Evolutionary conservation across 2,113 vertebrate species (phyloP), one percentile per base, ranked within the genome.

Genomic region (Scortum barcoo): DNA sequence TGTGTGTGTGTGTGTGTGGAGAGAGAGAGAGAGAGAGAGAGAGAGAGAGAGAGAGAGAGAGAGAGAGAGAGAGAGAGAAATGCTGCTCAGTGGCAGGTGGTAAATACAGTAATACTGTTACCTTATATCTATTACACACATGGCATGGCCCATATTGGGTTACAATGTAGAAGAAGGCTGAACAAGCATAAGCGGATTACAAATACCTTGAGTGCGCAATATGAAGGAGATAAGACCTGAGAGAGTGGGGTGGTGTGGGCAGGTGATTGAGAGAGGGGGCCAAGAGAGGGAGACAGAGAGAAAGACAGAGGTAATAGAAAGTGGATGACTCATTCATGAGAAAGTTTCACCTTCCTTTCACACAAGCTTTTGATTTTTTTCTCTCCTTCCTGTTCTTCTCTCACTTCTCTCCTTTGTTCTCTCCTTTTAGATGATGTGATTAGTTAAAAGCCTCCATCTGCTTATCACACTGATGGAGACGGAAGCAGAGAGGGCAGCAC

Each of bases 131-230:
- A 51, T 87, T 82, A 71, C 80, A 85, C 51, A 70, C 54, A 83
- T 17, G 79, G 44, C 63, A 79, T 2, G 53, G 75, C 71, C 81
- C 68, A 70, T 81, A 86, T 86, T 89, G 85, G 83, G 80, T 91
- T 91, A 81, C 89, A 89, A 85, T 88, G 84, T 86, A 87, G 86
- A 92, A 84, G 86, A 80, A 79, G 85, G 72, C 56, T 78, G 89
- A 87, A 91, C 92, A 91, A 73, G 85, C 83, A 68, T 90, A 93
- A 93, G 90, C 76, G 42, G 93, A 93, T 93, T 93, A 92, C 63
- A 87, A 92, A 90, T 85, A 87, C 78, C 84, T 89, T 87, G 87
- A 90, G 89, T 91, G 81, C 83, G 89, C 86, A 92, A 81, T 83
- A 78, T 85, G 83, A 80, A 76, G 78, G 80, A 79, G 86, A 92